Evolutionary conservation across 1,140 invertebrate genomes (phyloP), one percentile per base, ranked within the genome.

Genomic region (Drosophila arizonae): DNA sequence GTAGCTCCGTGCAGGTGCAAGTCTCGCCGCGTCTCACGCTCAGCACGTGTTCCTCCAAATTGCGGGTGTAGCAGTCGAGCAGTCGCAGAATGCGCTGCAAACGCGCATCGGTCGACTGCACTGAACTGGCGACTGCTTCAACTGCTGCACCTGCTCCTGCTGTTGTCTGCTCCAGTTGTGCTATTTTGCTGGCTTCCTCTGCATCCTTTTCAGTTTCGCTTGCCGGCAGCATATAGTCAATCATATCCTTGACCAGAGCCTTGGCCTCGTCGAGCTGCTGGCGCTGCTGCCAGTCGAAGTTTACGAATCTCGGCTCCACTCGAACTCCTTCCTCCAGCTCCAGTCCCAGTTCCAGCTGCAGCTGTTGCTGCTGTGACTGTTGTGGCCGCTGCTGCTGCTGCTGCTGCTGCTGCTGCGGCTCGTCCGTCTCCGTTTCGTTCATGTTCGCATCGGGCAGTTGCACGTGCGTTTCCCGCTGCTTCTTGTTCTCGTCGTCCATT

Each of bases 401-500:
- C 3, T 17, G 15, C 15, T 2, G 43, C 11, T 10, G 11, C 33
- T 33, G 33, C 9, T 33, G 36, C 10, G 13, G 36, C 36, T 46
- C 46, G 56, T 87, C 84, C 13, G 84, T 88, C 52, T 75, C 77
- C 1, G 84, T 75, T 56, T 76, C 56, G 8, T 51, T 80, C 36
- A 88, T 13, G n/a, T 69, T 66, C 1, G 46, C 79, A 64, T 79
- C 84, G 1, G 15, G n/a, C n/a, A 88, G 58, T n/a, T 74, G 62
- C 17, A 46, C 8, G 45, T 21, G 15, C 11, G 2, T 13, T 9
- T 43, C 10, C 2, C 33, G 15, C 17, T 28, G 11, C 46, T 43
- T 54, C 17, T 55, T 30, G 2, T 60, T 36, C 10, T 46, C 67
- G 46, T 54, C 24, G 63, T 63, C 15, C 72, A 74, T 74, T 74